These are phyloP conservation scores for Siniperca chuatsi DNA, from an alignment of 2,113 vertebrate species.

Conservation along the genomic window DNA sequence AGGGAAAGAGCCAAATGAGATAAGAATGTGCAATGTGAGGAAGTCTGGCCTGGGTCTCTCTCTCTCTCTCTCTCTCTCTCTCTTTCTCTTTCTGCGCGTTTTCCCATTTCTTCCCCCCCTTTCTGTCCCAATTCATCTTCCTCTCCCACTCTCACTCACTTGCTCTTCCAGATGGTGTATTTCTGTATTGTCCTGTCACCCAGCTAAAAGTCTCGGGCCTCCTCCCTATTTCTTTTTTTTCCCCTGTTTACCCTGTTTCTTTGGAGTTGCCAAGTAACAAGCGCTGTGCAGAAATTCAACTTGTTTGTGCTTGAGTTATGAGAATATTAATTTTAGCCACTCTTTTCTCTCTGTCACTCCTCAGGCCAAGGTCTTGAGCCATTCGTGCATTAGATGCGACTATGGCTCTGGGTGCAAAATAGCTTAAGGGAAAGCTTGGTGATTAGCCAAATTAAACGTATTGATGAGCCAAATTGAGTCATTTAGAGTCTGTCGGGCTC, in stretches of 20 bases:
- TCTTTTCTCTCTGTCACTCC: constrained; percentile 32
- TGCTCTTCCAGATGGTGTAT: constrained; percentile 68
- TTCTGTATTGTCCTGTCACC: constrained; percentile 48
- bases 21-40: constrained; percentile 68
- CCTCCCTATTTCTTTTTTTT: constrained; percentile 29
- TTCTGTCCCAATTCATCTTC: constrained; percentile 38
- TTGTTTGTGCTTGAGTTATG: constrained; percentile 59
- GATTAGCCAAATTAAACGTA: constrained; percentile 47
- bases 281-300: constrained; percentile 58
- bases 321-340: constrained; percentile 51
- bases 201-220: constrained; percentile 47
- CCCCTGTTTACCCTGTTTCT: constrained; percentile 66
- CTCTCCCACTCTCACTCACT: constrained; percentile 37
- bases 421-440: constrained; percentile 41
- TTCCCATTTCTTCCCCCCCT: constrained; percentile 8
- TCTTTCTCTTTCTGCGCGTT: neutral
- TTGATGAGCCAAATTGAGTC: constrained; percentile 52
- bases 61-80: constrained; percentile 7
- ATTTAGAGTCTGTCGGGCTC: constrained; percentile 41
- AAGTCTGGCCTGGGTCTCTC: constrained; percentile 54
- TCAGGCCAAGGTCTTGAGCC: constrained; percentile 19
- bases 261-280: constrained; percentile 70
- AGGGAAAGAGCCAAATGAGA: constrained; percentile 66
- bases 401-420: constrained; percentile 37
- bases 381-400: constrained; percentile 46